Percentiles rank a stretch among this genome's conserved stretches.
phyloP scores from a whole-genome alignment of 2,113 vertebrate genomes.

The Podocnemis expansa region DNA sequence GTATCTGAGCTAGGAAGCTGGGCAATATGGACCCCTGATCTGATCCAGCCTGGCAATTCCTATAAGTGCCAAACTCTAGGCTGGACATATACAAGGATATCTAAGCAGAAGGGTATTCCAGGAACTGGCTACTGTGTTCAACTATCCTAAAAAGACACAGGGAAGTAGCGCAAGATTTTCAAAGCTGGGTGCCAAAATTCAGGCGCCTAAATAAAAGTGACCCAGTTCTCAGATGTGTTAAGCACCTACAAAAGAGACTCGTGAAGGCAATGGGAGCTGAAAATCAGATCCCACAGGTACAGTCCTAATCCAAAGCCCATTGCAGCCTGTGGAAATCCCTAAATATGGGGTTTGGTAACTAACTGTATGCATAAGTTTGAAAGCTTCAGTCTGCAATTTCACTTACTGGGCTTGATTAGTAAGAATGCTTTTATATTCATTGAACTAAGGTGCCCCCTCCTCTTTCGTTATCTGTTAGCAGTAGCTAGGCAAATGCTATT shows the following conservation, averaged over 20 bases:
- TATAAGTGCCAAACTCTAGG: background rate
- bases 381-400: background rate
- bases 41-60: background rate
- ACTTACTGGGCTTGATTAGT: background rate
- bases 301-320: background rate
- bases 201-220: background rate
- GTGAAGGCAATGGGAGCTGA: background rate
- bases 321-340: background rate
- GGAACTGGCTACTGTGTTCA: background rate
- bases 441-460: background rate
- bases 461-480: too few species aligned
- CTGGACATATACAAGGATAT: background rate
- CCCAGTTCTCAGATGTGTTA: background rate
- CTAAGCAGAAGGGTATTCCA: background rate
- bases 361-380: background rate
- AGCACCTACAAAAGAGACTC: background rate
- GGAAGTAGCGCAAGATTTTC: background rate
- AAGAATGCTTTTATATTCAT: background rate
- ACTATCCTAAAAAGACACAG: background rate
- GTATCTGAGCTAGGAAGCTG: background rate
- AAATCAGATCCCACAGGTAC: background rate
- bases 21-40: background rate
- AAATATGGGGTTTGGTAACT: background rate
- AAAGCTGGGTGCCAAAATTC: background rate
- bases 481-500: too few species aligned